Percentiles rank a stretch among this genome's conserved stretches.
Conservation (phyloP, 2,797 vertebrate species). For the Esox lucius region DNA sequence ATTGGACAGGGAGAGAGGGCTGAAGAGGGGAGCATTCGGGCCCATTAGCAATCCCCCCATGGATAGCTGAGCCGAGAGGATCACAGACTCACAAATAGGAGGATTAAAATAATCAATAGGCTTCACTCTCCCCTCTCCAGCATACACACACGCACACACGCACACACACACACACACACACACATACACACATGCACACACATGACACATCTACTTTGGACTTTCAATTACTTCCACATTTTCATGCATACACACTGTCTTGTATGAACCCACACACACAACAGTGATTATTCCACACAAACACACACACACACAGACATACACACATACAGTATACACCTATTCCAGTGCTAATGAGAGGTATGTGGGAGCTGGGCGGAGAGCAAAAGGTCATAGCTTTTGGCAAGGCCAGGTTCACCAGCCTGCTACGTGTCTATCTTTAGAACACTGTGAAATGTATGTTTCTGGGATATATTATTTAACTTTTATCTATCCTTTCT, state of each 20-base stretch:
- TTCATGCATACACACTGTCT: constrained; percentile 41
- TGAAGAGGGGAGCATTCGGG: constrained; percentile 68
- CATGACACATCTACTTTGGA: constrained; percentile 24
- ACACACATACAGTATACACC: constrained; percentile 19
- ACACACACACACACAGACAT: constrained; percentile 39
- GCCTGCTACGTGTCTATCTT: background rate
- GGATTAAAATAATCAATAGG: constrained; percentile 82
- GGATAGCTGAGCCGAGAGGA: constrained; percentile 68
- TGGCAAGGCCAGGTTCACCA: background rate
- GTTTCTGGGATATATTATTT: background rate
- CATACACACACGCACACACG: constrained; percentile 38
- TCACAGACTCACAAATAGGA: constrained; percentile 78
- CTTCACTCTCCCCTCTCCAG: constrained; percentile 59
- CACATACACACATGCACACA: constrained; percentile 28
- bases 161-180: constrained; percentile 20
- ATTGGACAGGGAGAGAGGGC: constrained; percentile 72
- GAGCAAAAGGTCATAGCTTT: constrained; percentile 36
- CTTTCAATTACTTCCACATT: constrained; percentile 49
- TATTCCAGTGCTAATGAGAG: constrained; percentile 55
- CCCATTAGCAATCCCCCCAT: constrained; percentile 75
- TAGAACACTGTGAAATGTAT: background rate
- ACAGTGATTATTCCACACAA: constrained; percentile 30
- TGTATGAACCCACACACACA: constrained; percentile 16
- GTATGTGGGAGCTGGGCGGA: constrained; percentile 56
- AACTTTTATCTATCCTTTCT: background rate